Evolutionary conservation across 2,797 vertebrate genomes (phyloP).

Genomic region (Sternotherus odoratus): DNA sequence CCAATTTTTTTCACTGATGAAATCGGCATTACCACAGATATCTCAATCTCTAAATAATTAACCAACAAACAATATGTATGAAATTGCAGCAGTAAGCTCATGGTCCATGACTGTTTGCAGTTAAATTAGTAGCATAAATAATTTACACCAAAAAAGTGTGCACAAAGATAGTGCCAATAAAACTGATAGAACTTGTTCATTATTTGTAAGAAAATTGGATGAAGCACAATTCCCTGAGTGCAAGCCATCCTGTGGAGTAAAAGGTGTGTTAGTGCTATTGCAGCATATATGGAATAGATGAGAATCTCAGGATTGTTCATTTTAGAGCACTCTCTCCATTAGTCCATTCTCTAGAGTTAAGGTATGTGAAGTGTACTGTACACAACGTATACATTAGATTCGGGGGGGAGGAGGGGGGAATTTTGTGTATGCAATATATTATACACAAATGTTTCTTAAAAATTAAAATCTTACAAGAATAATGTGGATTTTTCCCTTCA

Average conservation of each 20-base stretch:
- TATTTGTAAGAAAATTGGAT: slow-evolving; percentile 81
- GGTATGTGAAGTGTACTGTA: not conserved
- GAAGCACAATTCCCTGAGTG: slow-evolving; percentile 73
- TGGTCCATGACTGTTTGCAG: slow-evolving; percentile 76
- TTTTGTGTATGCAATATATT: not conserved
- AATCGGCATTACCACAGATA: slow-evolving; percentile 75
- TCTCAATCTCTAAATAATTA: slow-evolving; percentile 84
- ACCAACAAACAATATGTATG: slow-evolving; percentile 75
- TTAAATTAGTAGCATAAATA: slow-evolving; percentile 84
- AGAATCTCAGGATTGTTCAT: slow-evolving; percentile 33
- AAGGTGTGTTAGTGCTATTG: slow-evolving; percentile 52
- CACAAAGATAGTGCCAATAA: slow-evolving; percentile 75
- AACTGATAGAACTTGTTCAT: slow-evolving; percentile 75
- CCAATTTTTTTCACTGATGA: slow-evolving; percentile 66
- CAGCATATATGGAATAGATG: slow-evolving; percentile 51
- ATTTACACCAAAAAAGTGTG: slow-evolving; percentile 80
- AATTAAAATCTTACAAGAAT: not conserved
- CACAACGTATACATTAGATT: not conserved
- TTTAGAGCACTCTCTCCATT: slow-evolving; percentile 4
- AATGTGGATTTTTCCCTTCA: not conserved
- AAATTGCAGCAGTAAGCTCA: slow-evolving; percentile 79
- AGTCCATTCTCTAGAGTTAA: slow-evolving; percentile 11
- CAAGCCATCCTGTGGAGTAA: slow-evolving; percentile 60
- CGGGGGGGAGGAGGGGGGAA: not conserved
- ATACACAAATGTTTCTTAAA: not conserved